A percentile compares a stretch with the other conserved stretches of the same genome.
Conservation (phyloP, 2,113 vertebrate species). For the Gnathonemus longibarbis region DNA sequence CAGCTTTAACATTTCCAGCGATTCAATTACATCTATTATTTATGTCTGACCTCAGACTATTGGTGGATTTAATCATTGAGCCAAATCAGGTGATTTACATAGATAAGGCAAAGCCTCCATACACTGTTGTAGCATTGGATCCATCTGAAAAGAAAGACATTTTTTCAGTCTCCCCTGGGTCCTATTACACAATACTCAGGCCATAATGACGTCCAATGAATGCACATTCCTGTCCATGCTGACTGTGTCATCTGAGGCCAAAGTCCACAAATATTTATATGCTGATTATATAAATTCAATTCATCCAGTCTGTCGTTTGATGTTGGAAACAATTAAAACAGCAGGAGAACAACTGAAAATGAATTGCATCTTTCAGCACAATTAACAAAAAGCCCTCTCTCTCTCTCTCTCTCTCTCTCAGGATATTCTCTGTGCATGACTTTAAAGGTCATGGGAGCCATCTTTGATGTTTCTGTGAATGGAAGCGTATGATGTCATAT, state of each 20-base stretch:
- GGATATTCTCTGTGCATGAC: background rate
- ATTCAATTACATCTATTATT: background rate
- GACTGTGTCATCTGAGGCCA: background rate
- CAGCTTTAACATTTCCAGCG: background rate
- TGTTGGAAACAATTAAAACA: conserved; percentile 7
- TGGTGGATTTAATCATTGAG: background rate
- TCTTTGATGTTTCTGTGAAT: conserved; percentile 10
- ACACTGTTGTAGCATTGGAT: background rate
- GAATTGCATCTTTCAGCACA: background rate
- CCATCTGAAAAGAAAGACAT: too few relatives aligned
- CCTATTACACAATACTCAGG: background rate
- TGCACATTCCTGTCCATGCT: background rate
- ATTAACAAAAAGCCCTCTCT: background rate
- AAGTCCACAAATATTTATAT: conserved; percentile 8
- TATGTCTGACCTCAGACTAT: background rate
- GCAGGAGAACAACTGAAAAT: background rate
- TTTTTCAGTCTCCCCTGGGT: background rate
- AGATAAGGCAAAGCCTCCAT: background rate
- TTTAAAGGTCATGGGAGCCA: background rate
- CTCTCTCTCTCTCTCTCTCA: background rate
- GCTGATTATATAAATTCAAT: conserved; percentile 1
- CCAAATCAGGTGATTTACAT: background rate
- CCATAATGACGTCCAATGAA: background rate
- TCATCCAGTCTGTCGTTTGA: background rate
- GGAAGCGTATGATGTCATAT: background rate